Base-by-base conservation (phyloP, 2,113 vertebrate genomes). In the Myodes glareolus region DNA sequence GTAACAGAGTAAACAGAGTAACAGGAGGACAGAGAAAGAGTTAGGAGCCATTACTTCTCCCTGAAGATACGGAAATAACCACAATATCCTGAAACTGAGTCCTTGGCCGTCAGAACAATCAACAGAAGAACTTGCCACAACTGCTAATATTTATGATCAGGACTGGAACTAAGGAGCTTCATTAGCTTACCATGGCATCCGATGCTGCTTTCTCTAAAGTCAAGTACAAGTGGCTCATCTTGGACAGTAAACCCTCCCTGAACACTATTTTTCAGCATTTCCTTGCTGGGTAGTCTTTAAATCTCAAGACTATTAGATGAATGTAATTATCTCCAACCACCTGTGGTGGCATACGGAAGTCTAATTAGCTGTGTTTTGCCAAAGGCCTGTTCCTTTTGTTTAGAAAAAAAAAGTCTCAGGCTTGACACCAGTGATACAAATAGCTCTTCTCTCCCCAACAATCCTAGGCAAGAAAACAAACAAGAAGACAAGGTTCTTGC, bases 331-430 rank as follows among this genome's bases (percentile, higher is more conserved):
- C 14, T 27, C 61, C n/a, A 90, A 67, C 45, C 55, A 91, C 45
- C 52, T 95, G 25, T 81, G 67, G 72, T 80, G 86, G 91, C 70
- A 58, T 73, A 72, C 29, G 19, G 2, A 72, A 75, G 29, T 72
- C 89, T 97, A 85, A 94, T 90, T 95, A 94, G 73, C 91, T 94
- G 7, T 68, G 29, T 42, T 91, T 77, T 63, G 65, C 73, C 73
- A 94, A 93, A 55, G 45, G 21, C 50, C 47, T 55, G 16, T 88
- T 94, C 85, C 82, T 42, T 96, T 90, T 96, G 42, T 67, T 91
- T 88, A 42, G n/a, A 95, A 68, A 91, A 89, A 7, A 81, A 92
- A 89, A 63, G 10, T 50, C 65, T 76, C 33, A 7, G 55, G 7
- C 39, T 73, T 84, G 68, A 52, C 3, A 63, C 31, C 1, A 3